Evolutionary conservation across 1,140 invertebrate genomes (phyloP).

Genomic region (Megathymus violae): DNA sequence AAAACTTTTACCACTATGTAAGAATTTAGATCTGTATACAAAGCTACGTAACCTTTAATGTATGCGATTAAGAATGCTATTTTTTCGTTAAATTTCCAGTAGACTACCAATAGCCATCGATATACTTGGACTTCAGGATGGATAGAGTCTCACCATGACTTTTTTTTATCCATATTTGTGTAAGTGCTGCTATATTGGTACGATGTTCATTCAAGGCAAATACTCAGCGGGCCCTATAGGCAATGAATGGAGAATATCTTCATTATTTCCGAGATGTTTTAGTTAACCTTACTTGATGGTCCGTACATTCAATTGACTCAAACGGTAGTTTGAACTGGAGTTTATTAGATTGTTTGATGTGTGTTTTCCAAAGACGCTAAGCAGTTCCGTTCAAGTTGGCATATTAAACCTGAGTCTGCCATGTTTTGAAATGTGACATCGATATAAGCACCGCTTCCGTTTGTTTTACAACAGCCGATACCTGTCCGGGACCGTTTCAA

Average conservation of each 20-base stretch:
- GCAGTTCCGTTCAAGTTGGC: constrained; percentile 4
- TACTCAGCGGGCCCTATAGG: not conserved
- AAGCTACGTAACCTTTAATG: too few relatives aligned
- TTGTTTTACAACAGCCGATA: constrained; percentile 1
- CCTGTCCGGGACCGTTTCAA: not conserved
- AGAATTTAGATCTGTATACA: too few relatives aligned
- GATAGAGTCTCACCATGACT: too few relatives aligned
- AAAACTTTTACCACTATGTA: too few relatives aligned
- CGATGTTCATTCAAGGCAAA: too few relatives aligned
- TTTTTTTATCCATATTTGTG: too few relatives aligned
- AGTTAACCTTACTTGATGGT: constrained; percentile 4
- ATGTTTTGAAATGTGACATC: constrained; percentile 12
- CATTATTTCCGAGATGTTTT: not conserved
- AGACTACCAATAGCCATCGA: too few relatives aligned
- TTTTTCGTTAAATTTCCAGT: too few relatives aligned
- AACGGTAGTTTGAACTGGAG: not conserved
- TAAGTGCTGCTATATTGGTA: too few relatives aligned
- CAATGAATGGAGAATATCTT: not conserved
- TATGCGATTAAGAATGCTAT: too few relatives aligned
- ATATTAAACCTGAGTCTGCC: not conserved
- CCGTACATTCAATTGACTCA: not conserved
- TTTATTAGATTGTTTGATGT: not conserved
- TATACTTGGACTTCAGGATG: too few relatives aligned
- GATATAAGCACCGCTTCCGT: not conserved
- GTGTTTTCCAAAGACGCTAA: constrained; percentile 1